Conservation (phyloP, 1,140 invertebrate species). For the Asobara japonica region DNA sequence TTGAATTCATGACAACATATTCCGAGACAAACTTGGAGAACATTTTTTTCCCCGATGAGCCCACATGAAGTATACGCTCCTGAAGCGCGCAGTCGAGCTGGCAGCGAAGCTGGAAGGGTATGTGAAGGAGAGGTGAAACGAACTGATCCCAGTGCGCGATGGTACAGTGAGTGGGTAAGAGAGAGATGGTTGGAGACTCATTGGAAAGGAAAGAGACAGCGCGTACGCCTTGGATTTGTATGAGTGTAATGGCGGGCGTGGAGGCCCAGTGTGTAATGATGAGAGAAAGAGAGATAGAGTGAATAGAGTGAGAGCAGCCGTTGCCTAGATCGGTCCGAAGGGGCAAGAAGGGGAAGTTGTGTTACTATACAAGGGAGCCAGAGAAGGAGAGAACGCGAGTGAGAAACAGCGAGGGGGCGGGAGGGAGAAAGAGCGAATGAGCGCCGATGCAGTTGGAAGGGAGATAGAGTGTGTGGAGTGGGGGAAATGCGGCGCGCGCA, state of each 20-base stretch:
- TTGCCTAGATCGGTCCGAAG: constrained; percentile 22
- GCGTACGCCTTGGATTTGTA: constrained; percentile 21
- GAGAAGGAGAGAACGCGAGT: not conserved
- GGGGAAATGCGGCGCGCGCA: constrained; percentile 29
- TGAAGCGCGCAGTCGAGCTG: constrained; percentile 51
- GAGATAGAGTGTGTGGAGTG: not conserved
- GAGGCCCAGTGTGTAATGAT: not conserved
- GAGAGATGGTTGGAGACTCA: constrained; percentile 24
- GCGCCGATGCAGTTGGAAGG: not conserved
- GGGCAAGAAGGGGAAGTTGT: constrained; percentile 30
- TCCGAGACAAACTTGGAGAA: not conserved
- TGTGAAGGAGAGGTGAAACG: constrained; percentile 25
- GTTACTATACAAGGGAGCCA: not conserved
- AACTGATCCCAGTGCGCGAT: constrained; percentile 25
- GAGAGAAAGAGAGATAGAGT: not conserved
- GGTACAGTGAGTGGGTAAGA: not conserved
- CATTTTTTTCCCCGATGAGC: not conserved
- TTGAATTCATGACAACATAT: no score
- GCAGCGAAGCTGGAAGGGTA: constrained; percentile 46
- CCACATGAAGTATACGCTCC: constrained; percentile 42
- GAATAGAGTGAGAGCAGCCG: constrained; percentile 10
- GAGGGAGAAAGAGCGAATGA: not conserved
- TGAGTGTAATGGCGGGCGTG: constrained; percentile 3
- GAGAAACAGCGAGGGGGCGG: constrained; percentile 31
- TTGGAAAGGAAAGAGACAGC: not conserved